Evolutionary conservation across 2,888 invertebrate genomes (phyloP).

Genomic region (Catocala sponsa): DNA sequence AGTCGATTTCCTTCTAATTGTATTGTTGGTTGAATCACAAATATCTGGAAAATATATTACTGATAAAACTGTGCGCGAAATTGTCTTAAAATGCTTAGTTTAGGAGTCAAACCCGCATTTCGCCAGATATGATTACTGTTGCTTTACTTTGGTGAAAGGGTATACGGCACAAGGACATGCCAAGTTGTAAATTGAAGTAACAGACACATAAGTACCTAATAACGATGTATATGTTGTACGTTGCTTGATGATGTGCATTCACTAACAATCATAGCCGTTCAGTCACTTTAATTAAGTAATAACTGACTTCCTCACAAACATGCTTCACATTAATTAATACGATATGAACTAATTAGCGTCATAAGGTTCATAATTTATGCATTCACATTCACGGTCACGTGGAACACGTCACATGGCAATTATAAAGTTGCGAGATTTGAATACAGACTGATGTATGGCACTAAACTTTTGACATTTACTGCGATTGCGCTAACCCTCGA

Average conservation of each 20-base stretch:
- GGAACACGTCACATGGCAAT: constrained; percentile 19
- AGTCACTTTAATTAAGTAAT: constrained; percentile 9
- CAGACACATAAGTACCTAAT: too few relatives aligned
- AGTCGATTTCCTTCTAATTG: constrained; percentile 25
- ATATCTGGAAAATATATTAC: too few relatives aligned
- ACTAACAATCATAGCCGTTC: constrained; percentile 17
- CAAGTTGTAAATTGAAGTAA: too few relatives aligned
- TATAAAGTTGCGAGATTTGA: constrained; percentile 33
- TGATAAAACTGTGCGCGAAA: too few relatives aligned
- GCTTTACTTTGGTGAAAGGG: too few relatives aligned
- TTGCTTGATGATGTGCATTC: constrained; percentile 1
- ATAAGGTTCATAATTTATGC: constrained; percentile 16
- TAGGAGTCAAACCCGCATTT: too few relatives aligned
- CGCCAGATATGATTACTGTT: too few relatives aligned
- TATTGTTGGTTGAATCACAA: too few relatives aligned
- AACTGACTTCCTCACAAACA: constrained; percentile 12
- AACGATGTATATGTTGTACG: too few relatives aligned
- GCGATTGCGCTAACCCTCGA: constrained; percentile 17
- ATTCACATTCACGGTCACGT: constrained; percentile 41
- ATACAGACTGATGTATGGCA: constrained; percentile 34
- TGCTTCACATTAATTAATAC: constrained; percentile 11
- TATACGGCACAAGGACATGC: too few relatives aligned
- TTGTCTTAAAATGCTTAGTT: too few relatives aligned
- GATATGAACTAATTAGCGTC: constrained; percentile 9
- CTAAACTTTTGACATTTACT: constrained; percentile 47